These are phyloP conservation scores for Petrosia ficiformis DNA, from an alignment of 37 sponge, comb jelly and placozoan genomes.

Conservation along the genomic window DNA sequence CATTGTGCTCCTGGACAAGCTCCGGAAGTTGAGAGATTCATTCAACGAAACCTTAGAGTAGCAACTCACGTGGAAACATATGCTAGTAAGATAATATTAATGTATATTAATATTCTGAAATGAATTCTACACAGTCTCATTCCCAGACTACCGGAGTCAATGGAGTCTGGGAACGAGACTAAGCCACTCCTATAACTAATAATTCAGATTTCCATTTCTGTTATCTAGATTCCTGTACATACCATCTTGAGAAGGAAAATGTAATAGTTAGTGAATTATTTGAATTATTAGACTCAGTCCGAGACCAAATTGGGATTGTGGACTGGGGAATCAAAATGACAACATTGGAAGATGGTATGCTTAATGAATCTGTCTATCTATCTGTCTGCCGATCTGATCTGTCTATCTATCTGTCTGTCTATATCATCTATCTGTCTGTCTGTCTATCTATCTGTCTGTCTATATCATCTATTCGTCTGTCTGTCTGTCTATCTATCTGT, in stretches of 20 bases:
- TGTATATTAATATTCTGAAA: not conserved
- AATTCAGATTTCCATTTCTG: not conserved
- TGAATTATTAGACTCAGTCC: slow-evolving; percentile 27
- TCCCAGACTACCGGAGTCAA: too few relatives aligned
- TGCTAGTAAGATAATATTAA: slow-evolving; percentile 34
- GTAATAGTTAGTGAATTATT: slow-evolving; percentile 76
- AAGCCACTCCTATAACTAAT: not conserved
- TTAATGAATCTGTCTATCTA: not conserved
- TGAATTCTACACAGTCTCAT: too few relatives aligned
- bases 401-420: not conserved
- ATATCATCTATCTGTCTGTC: not conserved
- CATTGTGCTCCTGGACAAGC: slow-evolving; percentile 9
- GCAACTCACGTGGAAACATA: slow-evolving; percentile 69
- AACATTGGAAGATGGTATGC: slow-evolving; percentile 82
- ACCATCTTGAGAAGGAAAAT: slow-evolving; percentile 53
- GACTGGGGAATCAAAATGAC: slow-evolving; percentile 88
- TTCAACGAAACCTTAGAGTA: slow-evolving; percentile 19
- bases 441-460: not conserved
- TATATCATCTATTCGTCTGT: not conserved
- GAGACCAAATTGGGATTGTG: slow-evolving; percentile 44
- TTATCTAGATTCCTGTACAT: slow-evolving; percentile 35
- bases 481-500: not conserved
- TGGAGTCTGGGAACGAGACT: too few relatives aligned
- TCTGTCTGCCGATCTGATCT: not conserved
- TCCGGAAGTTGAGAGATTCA: slow-evolving; percentile 46